phyloP scores from a whole-genome alignment of 1,140 invertebrate genomes.

The Melitaea cinxia region DNA sequence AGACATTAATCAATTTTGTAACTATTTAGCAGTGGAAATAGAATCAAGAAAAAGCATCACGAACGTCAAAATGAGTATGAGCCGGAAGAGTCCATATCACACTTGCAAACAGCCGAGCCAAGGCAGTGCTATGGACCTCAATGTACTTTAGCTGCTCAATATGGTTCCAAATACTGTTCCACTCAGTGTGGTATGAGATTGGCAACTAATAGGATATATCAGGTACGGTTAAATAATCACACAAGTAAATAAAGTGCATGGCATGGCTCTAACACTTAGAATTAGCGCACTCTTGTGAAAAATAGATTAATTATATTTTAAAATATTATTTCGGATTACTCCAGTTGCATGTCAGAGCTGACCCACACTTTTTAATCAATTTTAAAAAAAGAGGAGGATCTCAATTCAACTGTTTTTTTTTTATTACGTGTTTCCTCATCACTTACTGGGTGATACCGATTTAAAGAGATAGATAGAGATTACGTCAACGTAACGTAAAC shows the following conservation, averaged over 20 bases:
- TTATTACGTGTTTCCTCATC: no score
- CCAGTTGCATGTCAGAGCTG: no score
- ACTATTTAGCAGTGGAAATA: constrained; percentile 56
- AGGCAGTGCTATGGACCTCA: constrained; percentile 96
- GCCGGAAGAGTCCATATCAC: constrained; percentile 65
- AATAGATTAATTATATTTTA: no score
- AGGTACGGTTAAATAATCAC: constrained; percentile 82
- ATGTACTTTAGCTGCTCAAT: constrained; percentile 89
- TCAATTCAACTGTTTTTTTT: no score
- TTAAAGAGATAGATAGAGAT: no score
- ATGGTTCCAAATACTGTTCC: constrained; percentile 97
- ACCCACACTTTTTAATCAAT: no score
- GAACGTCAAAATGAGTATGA: constrained; percentile 63
- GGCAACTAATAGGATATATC: constrained; percentile 92
- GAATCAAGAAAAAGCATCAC: constrained; percentile 73
- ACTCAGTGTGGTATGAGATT: constrained; percentile 96
- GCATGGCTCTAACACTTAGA: no score
- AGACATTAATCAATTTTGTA: neutral
- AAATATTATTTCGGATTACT: no score
- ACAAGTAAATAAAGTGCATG: neutral
- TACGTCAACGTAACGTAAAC: no score
- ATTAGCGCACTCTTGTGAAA: no score
- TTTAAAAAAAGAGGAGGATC: no score
- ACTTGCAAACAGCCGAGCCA: constrained; percentile 75
- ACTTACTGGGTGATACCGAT: no score